Conservation (phyloP, 2,797 vertebrate species). For the Cyclopterus lumpus region DNA sequence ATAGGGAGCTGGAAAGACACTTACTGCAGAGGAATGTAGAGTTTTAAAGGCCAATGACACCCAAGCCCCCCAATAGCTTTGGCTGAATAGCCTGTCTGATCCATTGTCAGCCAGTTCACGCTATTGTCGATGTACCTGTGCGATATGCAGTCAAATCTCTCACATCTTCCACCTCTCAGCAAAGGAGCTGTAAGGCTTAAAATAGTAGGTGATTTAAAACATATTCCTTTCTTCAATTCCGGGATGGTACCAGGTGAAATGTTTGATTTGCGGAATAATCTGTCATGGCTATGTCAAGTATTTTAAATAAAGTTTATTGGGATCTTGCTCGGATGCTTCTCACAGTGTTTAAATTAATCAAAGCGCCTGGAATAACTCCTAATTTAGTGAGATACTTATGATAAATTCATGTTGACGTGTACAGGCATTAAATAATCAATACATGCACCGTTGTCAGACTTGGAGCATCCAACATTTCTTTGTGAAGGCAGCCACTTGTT, state of each 20-base stretch:
- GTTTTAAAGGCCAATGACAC: conserved; percentile 70
- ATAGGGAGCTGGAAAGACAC: conserved; percentile 57
- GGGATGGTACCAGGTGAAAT: conserved; percentile 37
- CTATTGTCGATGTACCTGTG: conserved; percentile 78
- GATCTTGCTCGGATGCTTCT: conserved; percentile 39
- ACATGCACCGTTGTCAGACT: conserved; percentile 22
- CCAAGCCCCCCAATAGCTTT: conserved; percentile 65
- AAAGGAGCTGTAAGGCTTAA: conserved; percentile 37
- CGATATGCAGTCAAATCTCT: conserved; percentile 71
- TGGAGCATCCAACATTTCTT: conserved; percentile 33
- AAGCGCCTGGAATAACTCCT: conserved; percentile 34
- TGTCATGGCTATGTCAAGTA: conserved; percentile 14
- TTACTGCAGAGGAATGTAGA: conserved; percentile 67
- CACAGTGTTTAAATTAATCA: conserved; percentile 44
- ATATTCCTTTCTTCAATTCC: conserved; percentile 55
- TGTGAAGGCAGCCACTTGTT: conserved; percentile 29
- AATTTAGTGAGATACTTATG: conserved; percentile 36
- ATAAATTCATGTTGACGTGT: conserved; percentile 30
- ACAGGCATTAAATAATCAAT: conserved; percentile 62
- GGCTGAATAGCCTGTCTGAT: conserved; percentile 79
- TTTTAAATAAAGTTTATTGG: conserved; percentile 40
- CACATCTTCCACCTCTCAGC: conserved; percentile 54
- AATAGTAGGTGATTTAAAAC: conserved; percentile 58
- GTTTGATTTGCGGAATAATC: conserved; percentile 57
- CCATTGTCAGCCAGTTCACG: conserved; percentile 69